A percentile compares a stretch with the other conserved stretches of the same genome.
Conservation (phyloP, 2,113 vertebrate genomes). For the Oreocharis arfaki region DNA sequence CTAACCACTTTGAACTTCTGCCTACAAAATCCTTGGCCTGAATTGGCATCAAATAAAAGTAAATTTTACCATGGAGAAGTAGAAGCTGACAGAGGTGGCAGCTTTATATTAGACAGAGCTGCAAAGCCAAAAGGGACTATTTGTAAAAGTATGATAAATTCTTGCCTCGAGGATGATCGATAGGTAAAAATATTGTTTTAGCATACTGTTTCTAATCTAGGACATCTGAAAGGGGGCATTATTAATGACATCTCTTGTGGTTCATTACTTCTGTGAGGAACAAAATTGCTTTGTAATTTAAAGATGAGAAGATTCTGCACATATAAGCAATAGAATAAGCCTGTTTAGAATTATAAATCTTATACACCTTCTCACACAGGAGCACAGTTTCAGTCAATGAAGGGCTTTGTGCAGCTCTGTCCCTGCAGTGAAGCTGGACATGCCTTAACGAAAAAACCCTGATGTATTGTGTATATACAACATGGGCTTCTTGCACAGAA, state of each 20-base stretch:
- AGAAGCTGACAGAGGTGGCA: background rate
- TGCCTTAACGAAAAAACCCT: background rate
- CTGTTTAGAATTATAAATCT: background rate
- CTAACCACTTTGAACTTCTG: background rate
- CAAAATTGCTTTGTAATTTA: background rate
- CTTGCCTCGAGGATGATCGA: background rate
- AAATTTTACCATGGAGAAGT: background rate
- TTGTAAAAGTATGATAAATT: background rate
- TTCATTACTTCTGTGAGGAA: background rate
- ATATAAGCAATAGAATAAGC: background rate
- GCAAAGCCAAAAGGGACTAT: background rate
- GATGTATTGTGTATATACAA: background rate
- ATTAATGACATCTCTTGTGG: constrained; percentile 8
- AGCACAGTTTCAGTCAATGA: background rate
- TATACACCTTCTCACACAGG: background rate
- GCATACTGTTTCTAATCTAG: background rate
- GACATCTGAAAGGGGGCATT: background rate
- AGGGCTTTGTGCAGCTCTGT: background rate
- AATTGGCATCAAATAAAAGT: background rate
- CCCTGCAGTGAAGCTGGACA: background rate
- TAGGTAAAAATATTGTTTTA: background rate
- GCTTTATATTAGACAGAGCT: background rate
- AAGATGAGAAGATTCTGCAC: background rate
- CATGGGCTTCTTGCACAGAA: background rate
- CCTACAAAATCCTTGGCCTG: background rate